Evolutionary conservation across 2,888 invertebrate genomes (phyloP).

Genomic region (Capitulum mitella): DNA sequence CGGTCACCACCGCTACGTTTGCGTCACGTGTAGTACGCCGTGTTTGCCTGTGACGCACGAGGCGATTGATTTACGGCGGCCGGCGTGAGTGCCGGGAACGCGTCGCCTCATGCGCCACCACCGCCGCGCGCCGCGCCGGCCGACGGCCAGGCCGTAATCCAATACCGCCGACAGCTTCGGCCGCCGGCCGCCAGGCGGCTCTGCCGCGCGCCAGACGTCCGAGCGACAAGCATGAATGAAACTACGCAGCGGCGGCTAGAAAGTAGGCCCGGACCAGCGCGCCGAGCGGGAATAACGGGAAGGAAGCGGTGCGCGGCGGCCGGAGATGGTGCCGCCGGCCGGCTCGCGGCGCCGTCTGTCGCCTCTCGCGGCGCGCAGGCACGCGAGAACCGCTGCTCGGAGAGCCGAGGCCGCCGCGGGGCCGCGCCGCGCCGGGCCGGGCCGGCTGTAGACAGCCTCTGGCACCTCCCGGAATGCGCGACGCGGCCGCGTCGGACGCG

Average conservation of each 20-base stretch:
- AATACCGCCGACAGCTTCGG: background rate
- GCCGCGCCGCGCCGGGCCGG: background rate
- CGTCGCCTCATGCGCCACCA: background rate
- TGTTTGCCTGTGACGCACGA: background rate
- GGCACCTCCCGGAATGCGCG: too few species aligned
- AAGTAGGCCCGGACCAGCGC: slow-evolving; percentile 9
- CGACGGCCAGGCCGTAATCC: background rate
- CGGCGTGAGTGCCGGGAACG: background rate
- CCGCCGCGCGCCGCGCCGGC: background rate
- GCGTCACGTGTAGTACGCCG: background rate
- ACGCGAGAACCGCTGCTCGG: background rate
- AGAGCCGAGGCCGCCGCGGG: too few species aligned
- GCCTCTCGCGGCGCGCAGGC: background rate
- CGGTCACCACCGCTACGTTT: background rate
- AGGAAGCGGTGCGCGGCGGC: background rate
- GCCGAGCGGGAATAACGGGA: background rate
- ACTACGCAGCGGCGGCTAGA: slow-evolving; percentile 1
- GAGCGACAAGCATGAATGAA: slow-evolving; percentile 4
- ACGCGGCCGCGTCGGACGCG: too few species aligned
- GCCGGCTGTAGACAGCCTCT: too few species aligned
- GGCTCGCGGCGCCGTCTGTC: background rate
- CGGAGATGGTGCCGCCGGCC: too few species aligned
- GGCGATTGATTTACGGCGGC: background rate
- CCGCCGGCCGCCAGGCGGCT: background rate
- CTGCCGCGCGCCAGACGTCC: background rate